Conservation (phyloP, 2,113 vertebrate species). For the Prietella phreatophila region DNA sequence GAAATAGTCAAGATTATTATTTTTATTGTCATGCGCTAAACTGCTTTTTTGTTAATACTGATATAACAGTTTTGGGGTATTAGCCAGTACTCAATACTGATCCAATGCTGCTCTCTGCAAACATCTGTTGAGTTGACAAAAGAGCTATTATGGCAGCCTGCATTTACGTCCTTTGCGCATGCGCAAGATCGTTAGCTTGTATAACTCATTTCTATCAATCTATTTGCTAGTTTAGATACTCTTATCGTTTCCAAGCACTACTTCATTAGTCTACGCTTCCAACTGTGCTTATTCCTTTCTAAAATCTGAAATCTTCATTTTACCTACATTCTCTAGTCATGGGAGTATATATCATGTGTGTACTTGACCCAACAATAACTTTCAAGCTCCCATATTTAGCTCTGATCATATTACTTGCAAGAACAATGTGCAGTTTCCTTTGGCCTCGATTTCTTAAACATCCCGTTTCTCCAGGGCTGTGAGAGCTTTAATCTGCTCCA, state of each 20-base stretch:
- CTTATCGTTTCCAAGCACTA: neutral
- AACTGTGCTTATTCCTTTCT: neutral
- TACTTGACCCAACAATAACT: neutral
- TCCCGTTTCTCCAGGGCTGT: neutral
- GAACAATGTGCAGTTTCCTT: neutral
- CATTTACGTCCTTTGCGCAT: too few species aligned
- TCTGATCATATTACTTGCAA: neutral
- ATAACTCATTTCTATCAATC: too few species aligned
- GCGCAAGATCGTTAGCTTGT: too few species aligned
- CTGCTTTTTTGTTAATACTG: neutral
- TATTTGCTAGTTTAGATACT: too few species aligned
- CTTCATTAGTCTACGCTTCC: neutral
- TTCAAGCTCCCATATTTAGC: neutral
- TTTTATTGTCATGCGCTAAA: neutral
- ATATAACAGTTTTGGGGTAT: too few species aligned
- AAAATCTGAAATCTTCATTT: neutral
- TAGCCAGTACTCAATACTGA: neutral
- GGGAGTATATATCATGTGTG: neutral
- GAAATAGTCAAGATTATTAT: neutral
- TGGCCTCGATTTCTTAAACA: neutral
- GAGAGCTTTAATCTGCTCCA: conserved; percentile 6
- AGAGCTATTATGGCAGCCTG: too few species aligned
- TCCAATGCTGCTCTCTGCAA: neutral
- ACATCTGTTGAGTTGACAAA: too few species aligned
- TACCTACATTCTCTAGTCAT: neutral